Conservation (phyloP, 2,888 invertebrate genomes). For the Napeogenes inachia region DNA sequence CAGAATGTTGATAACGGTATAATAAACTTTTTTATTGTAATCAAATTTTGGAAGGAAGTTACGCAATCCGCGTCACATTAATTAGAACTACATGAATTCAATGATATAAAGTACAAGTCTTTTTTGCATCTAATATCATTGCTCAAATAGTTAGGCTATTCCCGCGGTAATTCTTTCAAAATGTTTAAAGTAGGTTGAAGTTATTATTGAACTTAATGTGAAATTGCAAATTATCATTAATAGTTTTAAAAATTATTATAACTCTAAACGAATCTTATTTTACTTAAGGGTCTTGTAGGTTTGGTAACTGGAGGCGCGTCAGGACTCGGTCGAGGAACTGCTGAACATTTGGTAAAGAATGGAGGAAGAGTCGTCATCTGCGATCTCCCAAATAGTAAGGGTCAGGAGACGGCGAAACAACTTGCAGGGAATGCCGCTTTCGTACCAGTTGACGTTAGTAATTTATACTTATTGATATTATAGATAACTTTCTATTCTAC, state of each 20-base stretch:
- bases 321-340: slow-evolving; percentile 94
- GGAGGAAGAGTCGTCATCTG: slow-evolving; percentile 93
- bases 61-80: too few relatives aligned
- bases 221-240: neutral
- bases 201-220: too few relatives aligned
- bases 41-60: too few relatives aligned
- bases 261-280: neutral
- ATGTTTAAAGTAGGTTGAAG: too few relatives aligned
- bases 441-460: slow-evolving; percentile 85
- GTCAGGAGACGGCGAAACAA: slow-evolving; percentile 85
- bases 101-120: too few relatives aligned
- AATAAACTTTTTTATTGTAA: too few relatives aligned
- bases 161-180: too few relatives aligned
- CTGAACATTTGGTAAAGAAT: slow-evolving; percentile 86
- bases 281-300: slow-evolving; percentile 85
- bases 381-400: slow-evolving; percentile 91
- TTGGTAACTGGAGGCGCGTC: slow-evolving; percentile 98
- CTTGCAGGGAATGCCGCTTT: slow-evolving; percentile 87
- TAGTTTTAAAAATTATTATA: neutral
- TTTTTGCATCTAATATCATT: too few relatives aligned
- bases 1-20: too few relatives aligned
- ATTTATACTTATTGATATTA: slow-evolving; percentile 1
- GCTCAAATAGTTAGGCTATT: too few relatives aligned
- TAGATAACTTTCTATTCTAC: too few relatives aligned
- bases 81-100: too few relatives aligned